These are phyloP conservation scores for Cassiopea andromeda DNA, from an alignment of 30 jellyfish, hydroid and myxozoan species.

Conservation along the genomic window DNA sequence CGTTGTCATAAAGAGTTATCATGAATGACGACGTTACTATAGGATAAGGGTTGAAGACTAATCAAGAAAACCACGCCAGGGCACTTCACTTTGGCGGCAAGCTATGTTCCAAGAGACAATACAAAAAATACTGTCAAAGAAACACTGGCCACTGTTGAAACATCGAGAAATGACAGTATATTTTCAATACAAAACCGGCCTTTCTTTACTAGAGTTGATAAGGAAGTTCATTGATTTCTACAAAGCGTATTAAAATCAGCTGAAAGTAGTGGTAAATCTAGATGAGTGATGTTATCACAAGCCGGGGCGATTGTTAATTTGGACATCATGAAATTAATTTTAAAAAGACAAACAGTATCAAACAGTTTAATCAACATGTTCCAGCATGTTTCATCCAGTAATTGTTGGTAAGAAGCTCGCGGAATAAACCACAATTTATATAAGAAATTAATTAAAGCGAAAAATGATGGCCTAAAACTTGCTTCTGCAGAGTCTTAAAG, in stretches of 20 bases:
- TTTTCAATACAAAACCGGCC: conserved; percentile 9
- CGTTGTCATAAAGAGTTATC: background rate
- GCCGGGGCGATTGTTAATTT: conserved; percentile 2
- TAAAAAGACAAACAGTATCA: conserved; percentile 10
- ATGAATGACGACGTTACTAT: background rate
- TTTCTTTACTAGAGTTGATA: conserved; percentile 11
- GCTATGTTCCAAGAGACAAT: background rate
- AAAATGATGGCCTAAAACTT: background rate
- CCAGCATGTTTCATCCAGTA: conserved; percentile 4
- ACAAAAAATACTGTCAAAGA: background rate
- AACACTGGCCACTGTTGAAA: background rate
- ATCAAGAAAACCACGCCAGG: background rate
- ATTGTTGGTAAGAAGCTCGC: background rate
- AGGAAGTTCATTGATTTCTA: conserved; percentile 35
- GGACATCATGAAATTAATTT: background rate
- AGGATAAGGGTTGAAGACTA: background rate
- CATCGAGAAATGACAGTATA: background rate
- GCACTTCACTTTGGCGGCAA: background rate
- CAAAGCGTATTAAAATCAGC: background rate
- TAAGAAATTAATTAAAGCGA: background rate
- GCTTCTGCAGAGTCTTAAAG: background rate
- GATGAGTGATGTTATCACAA: background rate
- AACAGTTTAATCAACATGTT: conserved; percentile 15
- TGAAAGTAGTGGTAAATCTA: conserved; percentile 52
- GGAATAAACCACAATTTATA: background rate